phyloP scores from a whole-genome alignment of 2,888 invertebrate genomes.

The Catocala sponsa region DNA sequence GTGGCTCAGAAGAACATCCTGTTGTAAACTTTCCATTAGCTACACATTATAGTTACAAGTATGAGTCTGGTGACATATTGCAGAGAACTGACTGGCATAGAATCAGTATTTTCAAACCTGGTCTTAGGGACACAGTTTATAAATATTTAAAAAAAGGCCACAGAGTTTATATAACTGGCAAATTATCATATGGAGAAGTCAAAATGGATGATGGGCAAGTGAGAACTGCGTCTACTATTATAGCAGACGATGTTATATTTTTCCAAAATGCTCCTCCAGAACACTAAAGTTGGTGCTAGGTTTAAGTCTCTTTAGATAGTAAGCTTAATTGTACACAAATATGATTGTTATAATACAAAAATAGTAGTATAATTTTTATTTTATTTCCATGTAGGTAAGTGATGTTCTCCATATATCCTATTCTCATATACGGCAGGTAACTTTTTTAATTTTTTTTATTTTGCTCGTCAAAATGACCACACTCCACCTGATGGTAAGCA shows the following conservation, averaged over 20 bases:
- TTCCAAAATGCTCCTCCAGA: conserved; percentile 85
- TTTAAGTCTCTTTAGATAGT: conserved; percentile 48
- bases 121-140: conserved; percentile 93
- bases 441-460: too few relatives aligned
- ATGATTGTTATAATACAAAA: conserved; percentile 8
- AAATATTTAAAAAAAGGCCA: conserved; percentile 95
- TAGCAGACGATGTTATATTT: conserved; percentile 96
- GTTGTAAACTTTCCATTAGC: conserved; percentile 96
- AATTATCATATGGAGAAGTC: conserved; percentile 94
- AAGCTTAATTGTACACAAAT: conserved; percentile 46
- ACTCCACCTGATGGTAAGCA: too few relatives aligned
- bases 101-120: conserved; percentile 95
- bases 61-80: conserved; percentile 92
- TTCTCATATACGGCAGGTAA: too few relatives aligned
- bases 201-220: conserved; percentile 92
- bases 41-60: conserved; percentile 95
- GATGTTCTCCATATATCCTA: too few relatives aligned
- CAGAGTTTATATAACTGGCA: conserved; percentile 93
- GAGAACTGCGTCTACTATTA: conserved; percentile 92
- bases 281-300: conserved; percentile 28
- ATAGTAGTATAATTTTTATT: neutral
- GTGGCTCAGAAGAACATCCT: conserved; percentile 94
- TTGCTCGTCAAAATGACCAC: too few relatives aligned
- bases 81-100: conserved; percentile 98
- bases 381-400: neutral